Evolutionary conservation across 2,888 invertebrate genomes (phyloP).

Genomic region (Hermaeophaga mercurialis): DNA sequence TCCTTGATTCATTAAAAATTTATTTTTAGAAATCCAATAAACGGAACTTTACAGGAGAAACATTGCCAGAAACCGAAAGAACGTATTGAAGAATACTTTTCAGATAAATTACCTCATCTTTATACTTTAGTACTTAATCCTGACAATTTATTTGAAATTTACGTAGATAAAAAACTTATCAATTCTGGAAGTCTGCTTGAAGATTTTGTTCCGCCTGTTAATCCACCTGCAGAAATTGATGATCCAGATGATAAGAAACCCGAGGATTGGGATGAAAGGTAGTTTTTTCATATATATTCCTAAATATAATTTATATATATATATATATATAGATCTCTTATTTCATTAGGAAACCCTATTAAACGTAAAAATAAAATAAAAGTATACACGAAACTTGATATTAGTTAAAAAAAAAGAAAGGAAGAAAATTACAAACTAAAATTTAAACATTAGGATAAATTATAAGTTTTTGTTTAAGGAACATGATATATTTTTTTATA

Average conservation of each 20-base stretch:
- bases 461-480: too few relatives aligned
- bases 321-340: too few relatives aligned
- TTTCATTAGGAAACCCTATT: not conserved
- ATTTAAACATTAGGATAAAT: too few relatives aligned
- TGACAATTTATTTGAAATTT: slow-evolving; percentile 80
- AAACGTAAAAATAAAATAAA: too few relatives aligned
- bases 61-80: slow-evolving; percentile 92
- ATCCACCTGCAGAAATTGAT: slow-evolving; percentile 92
- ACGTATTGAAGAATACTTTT: slow-evolving; percentile 83
- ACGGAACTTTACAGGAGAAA: slow-evolving; percentile 88
- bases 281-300: slow-evolving; percentile 3
- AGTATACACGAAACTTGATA: too few relatives aligned
- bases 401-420: too few relatives aligned
- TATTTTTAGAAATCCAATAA: slow-evolving; percentile 78
- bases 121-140: slow-evolving; percentile 79
- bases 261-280: slow-evolving; percentile 89
- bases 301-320: not conserved
- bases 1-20: too few relatives aligned
- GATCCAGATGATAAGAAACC: slow-evolving; percentile 88
- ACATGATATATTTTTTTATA: too few relatives aligned
- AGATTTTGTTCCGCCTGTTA: slow-evolving; percentile 92
- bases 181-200: slow-evolving; percentile 86
- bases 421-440: too few relatives aligned
- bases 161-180: slow-evolving; percentile 81
- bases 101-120: slow-evolving; percentile 91